Evolutionary conservation across 2,888 invertebrate species (phyloP), one percentile per base, ranked within the genome.

Genomic region (Rapana venosa): DNA sequence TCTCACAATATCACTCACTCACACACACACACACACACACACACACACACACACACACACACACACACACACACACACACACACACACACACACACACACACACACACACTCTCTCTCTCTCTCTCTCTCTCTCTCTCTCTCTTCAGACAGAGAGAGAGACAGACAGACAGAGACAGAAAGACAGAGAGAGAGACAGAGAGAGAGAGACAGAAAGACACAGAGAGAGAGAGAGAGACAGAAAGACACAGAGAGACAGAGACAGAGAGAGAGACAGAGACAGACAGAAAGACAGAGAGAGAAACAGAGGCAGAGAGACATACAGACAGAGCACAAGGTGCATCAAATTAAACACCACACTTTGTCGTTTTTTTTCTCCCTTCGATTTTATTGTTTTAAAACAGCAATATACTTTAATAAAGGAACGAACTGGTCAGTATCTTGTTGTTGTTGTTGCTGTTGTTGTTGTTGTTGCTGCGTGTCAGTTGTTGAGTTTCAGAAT

Each of bases 141-240:
- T n/a, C n/a, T n/a, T n/a, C 13, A 17, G 61, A 61, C 15, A 61
- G 66, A 66, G 66, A 66, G 66, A 66, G 66, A 66, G 66, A 66
- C 15, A 66, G 66, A 66, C 15, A 66, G 66, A 66, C 15, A 66
- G 66, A 66, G 47, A 47, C 4, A 47, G 47, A 47, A 47, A 22
- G 61, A 61, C 6, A 61, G 61, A 30, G 74, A 30, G 0, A n/a
- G 74, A 26, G 74, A 74, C 4, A 74, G n/a, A 74, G n/a, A 74
- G 74, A 74, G n/a, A 74, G 74, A 74, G n/a, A 74, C n/a, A 26
- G 26, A 74, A n/a, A 74, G 26, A 74, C n/a, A 74, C n/a, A 74
- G 74, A 74, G 74, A 74, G n/a, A 74, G 74, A 74, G n/a, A 74
- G 74, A 74, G n/a, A 74, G 74, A 74, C n/a, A 74, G 74, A 74